phyloP scores from a whole-genome alignment of 2,797 vertebrate genomes.

The Melanotaenia parkinsoni region DNA sequence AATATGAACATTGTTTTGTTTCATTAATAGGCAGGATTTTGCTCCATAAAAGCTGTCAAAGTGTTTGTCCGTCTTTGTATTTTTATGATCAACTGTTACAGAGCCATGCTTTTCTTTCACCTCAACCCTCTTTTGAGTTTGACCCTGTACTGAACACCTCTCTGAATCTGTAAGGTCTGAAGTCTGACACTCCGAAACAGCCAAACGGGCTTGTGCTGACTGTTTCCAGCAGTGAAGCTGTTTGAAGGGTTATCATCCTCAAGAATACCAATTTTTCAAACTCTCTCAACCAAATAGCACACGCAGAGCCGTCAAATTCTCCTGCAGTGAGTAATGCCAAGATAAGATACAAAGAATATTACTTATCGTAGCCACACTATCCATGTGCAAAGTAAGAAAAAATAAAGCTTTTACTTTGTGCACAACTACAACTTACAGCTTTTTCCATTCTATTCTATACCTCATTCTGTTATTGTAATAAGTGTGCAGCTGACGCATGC shows the following conservation, averaged over 20 bases:
- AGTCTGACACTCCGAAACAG: constrained; percentile 60
- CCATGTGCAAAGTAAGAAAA: constrained; percentile 35
- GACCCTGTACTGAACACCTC: constrained; percentile 60
- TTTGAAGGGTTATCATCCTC: constrained; percentile 63
- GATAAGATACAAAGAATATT: constrained; percentile 57
- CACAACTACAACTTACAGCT: constrained; percentile 29
- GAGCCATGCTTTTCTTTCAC: constrained; percentile 28
- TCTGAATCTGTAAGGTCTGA: constrained; percentile 57
- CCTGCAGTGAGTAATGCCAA: constrained; percentile 41
- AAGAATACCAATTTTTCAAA: constrained; percentile 74
- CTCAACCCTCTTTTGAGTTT: constrained; percentile 37
- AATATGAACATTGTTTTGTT: neutral
- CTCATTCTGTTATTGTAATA: constrained; percentile 53
- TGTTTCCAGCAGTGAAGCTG: constrained; percentile 69
- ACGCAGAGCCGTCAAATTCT: constrained; percentile 44
- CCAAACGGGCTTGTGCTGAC: constrained; percentile 66
- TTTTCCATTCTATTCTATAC: constrained; percentile 30
- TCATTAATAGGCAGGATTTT: neutral
- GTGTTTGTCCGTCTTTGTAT: constrained; percentile 17
- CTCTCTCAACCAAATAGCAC: constrained; percentile 58
- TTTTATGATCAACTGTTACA: constrained; percentile 21
- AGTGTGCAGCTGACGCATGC: constrained; percentile 53
- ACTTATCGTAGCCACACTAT: constrained; percentile 26
- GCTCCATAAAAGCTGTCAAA: constrained; percentile 17
- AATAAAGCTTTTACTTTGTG: constrained; percentile 47